Evolutionary conservation across 2,113 vertebrate genomes (phyloP), one percentile per base, ranked within the genome.

Genomic region (Catharus fuscescens): DNA sequence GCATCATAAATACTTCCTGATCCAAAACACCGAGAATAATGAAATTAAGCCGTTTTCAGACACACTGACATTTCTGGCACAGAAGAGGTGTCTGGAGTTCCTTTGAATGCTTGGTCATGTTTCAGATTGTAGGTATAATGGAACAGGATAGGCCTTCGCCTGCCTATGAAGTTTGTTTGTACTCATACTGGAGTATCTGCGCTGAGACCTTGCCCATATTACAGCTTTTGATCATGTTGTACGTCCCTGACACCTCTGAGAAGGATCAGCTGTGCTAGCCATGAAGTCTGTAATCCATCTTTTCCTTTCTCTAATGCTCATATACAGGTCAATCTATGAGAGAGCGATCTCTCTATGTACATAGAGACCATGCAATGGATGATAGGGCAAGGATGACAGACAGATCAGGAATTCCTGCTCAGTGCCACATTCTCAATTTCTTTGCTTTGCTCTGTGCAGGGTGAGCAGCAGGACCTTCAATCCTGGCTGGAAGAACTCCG

Each of bases 241-340:
- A 70, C 0, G 0, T 54, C 18, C 31, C 36, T 57, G 53, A 71
- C 45, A 45, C 9, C 19, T 78, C 84, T 44, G 17, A 32, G 31
- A 60, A 79, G 21, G 40, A 65, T 40, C n/a, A 56, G 64, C 54
- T 53, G 29, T 91, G 24, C 48, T 38, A 28, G 52, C 24, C 60
- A 57, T 2, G 5, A 91, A n/a, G 12, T 4, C 6, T 25, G n/a
- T 36, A 57, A 80, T 23, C 28, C 45, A 57, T 17, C 16, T 72
- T 83, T 47, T 56, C 44, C 45, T 26, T 62, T 67, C 62, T 56
- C 48, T 20, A 52, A 52, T 1, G 7, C 18, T 44, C n/a, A 42
- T 3, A 20, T 5, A 40, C 20, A 80, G 28, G 45, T 19, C 65
- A 25, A 65, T 28, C 24, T 48, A 3, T 28, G 42, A 69, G 0